Conservation (phyloP, 2,888 invertebrate genomes). For the Spodoptera picta region DNA sequence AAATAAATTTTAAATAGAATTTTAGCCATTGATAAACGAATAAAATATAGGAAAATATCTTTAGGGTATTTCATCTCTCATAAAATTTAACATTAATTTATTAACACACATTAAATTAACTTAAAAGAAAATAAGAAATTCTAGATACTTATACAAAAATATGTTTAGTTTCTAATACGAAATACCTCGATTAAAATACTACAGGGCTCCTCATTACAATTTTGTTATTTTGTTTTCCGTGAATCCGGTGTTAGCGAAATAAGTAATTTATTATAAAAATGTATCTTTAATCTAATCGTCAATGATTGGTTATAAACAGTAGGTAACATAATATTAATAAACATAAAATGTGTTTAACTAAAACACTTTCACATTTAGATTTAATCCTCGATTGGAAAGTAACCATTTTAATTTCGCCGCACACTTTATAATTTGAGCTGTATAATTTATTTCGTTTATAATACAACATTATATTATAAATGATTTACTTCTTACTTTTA, state of each 20-base stretch:
- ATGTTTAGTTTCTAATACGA: no score
- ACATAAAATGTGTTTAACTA: conserved; percentile 34
- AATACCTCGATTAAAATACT: no score
- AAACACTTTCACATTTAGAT: conserved; percentile 43
- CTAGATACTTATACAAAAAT: no score
- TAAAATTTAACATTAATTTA: no score
- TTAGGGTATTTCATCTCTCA: no score
- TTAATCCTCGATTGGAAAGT: conserved; percentile 53
- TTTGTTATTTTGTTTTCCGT: conserved; percentile 4
- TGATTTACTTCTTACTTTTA: conserved; percentile 28
- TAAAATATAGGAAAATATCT: no score
- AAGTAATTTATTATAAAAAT: conserved; percentile 12
- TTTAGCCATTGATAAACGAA: no score
- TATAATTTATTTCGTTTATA: conserved; percentile 38
- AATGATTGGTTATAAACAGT: conserved; percentile 13
- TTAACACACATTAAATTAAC: no score
- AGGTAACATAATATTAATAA: conserved; percentile 27
- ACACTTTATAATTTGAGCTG: conserved; percentile 29
- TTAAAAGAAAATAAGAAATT: no score
- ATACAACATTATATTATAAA: conserved; percentile 30
- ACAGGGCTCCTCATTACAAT: conserved; percentile 1
- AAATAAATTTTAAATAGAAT: no score
- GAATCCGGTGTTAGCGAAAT: not conserved
- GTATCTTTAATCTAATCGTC: conserved; percentile 32
- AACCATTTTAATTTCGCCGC: conserved; percentile 31